A percentile compares a stretch with the other conserved stretches of the same genome.
Evolutionary conservation across 2,113 vertebrate genomes (phyloP).

Genomic region (human (Homo sapiens)): DNA sequence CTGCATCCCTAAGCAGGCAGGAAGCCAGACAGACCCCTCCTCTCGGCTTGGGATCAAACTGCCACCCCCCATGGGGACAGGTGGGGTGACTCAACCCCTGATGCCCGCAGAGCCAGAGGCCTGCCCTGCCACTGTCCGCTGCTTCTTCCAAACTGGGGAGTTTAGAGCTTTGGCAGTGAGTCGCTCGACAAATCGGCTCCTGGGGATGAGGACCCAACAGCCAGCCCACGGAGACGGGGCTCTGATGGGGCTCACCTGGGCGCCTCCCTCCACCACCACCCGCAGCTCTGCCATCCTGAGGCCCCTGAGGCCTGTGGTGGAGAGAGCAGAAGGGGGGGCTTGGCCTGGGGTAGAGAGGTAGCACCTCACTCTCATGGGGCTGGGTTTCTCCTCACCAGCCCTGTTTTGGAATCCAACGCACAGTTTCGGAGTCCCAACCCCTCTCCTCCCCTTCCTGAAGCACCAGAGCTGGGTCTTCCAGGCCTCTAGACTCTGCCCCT

Average conservation of each 20-base stretch:
- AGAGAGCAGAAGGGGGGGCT: accelerated
- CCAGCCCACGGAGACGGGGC: not conserved
- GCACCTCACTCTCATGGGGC: not conserved
- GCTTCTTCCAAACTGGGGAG: not conserved
- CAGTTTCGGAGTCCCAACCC: not conserved
- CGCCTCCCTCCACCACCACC: not conserved
- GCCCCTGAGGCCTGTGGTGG: not conserved
- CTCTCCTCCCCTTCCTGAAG: not conserved
- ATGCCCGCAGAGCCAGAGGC: not conserved
- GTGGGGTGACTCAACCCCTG: not conserved
- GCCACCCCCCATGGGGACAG: not conserved
- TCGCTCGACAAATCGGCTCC: not conserved
- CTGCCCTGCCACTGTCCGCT: not conserved
- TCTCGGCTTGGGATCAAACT: not conserved
- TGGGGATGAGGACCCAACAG: not conserved
- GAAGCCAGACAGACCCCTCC: not conserved
- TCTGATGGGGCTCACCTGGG: not conserved
- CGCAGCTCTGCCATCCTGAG: not conserved
- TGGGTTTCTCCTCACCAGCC: not conserved
- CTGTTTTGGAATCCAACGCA: not conserved
- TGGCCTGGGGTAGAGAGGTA: not conserved
- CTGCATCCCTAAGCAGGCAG: not conserved
- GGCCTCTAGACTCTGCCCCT: not conserved
- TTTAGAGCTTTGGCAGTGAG: not conserved
- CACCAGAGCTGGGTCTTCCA: not conserved